Base-by-base conservation (phyloP, 2,797 vertebrate species). In the Chelmon rostratus region DNA sequence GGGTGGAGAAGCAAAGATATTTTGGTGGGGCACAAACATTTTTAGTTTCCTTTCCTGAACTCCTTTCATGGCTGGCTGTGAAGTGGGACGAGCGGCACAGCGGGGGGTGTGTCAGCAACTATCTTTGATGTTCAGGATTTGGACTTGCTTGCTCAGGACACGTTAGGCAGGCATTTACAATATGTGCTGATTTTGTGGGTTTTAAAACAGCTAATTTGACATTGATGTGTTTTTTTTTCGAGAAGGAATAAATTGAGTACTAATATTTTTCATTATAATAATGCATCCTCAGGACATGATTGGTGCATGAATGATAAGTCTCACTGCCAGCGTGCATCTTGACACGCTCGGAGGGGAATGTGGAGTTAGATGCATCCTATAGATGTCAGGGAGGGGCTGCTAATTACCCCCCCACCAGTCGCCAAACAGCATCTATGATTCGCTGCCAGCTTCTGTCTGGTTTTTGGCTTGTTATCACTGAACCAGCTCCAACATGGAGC, bases 71-170 rank as follows among this genome's bases (percentile, higher is more conserved):
- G 66, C 68, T 52, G 4, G 44, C 78, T 85, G 82, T 87, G 83
- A 83, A 79, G 84, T 64, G 44, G 69, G 78, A 73, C 28, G 46
- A 54, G 76, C 56, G 44, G 65, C 76, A 8, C 81, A 69, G 85
- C 9, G 0, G 78, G 78, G 68, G 47, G 40, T 0, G 40, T 78
- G 84, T 85, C 79, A 75, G 68, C 44, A 57, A 38, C 66, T 70
- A 50, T 73, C 78, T 91, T 87, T 91, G 88, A 91, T 87, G 76
- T 87, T 73, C 2, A 83, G 78, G 67, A 84, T 80, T 86, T 84
- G 78, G 46, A 47, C 78, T 81, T 25, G 40, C 11, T 65, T 78
- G 47, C 47, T 38, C 38, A 65, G 57, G 63, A 76, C 73, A 42
- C 33, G 46, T 66, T 72, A 76, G 52, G 46, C 46, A 76, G 47